phyloP scores from a whole-genome alignment of 1,140 invertebrate genomes.

The Aphidius gifuensis region DNA sequence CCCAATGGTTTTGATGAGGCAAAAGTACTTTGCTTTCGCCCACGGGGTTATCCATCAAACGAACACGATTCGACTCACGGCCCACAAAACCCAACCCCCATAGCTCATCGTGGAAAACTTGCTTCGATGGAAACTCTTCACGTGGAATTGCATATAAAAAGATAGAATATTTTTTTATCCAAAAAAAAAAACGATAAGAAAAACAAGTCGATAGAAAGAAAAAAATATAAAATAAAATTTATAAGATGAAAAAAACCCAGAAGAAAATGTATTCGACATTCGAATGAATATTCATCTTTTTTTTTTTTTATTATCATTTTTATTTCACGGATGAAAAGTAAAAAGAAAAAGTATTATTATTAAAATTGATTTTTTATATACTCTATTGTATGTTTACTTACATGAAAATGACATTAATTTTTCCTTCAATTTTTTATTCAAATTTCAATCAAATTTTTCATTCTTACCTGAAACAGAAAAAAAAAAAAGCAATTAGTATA shows the following conservation, averaged over 20 bases:
- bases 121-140: conserved; percentile 16
- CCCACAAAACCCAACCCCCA: conserved; percentile 1
- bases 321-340: no score
- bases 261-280: conserved; percentile 15
- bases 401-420: no score
- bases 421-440: no score
- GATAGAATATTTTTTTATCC: not conserved
- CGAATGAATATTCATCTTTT: conserved; percentile 17
- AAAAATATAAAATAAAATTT: conserved; percentile 1
- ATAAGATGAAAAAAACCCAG: not conserved
- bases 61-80: conserved; percentile 25
- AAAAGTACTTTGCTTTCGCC: conserved; percentile 27
- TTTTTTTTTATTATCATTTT: no score
- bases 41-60: conserved; percentile 29
- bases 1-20: conserved; percentile 24
- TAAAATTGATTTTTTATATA: no score
- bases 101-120: conserved; percentile 22
- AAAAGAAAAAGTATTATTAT: no score
- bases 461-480: no score
- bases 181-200: not conserved
- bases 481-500: no score
- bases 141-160: conserved; percentile 5
- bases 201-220: not conserved
- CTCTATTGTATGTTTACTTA: no score
- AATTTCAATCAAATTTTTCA: no score